Base-by-base conservation (phyloP, 2,888 invertebrate genomes). In the Steinernema carpocapsae region DNA sequence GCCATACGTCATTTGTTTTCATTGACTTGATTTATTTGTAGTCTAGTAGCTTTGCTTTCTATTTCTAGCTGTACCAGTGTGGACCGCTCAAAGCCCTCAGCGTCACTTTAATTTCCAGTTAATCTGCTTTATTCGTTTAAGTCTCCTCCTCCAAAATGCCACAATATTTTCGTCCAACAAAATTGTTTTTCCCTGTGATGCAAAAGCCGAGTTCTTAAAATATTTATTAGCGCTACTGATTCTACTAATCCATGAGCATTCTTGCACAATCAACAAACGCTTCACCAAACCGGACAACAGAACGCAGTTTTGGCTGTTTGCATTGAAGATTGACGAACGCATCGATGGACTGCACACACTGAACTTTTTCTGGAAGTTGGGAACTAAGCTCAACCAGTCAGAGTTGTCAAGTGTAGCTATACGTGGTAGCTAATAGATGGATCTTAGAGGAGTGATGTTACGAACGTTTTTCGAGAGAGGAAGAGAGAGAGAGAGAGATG, bases 141-240 rank as follows among this genome's bases (percentile, higher is more conserved):
- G n/a, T n/a, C n/a, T n/a, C n/a, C n/a, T n/a, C n/a, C n/a, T n/a
- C n/a, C n/a, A n/a, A n/a, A n/a, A n/a, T n/a, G n/a, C n/a, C n/a
- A n/a, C n/a, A n/a, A n/a, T n/a, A n/a, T n/a, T n/a, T n/a, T n/a
- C n/a, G n/a, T n/a, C n/a, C n/a, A n/a, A n/a, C n/a, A n/a, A n/a
- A n/a, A n/a, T n/a, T n/a, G n/a, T n/a, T n/a, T n/a, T n/a, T n/a
- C n/a, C n/a, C n/a, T n/a, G n/a, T n/a, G n/a, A n/a, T n/a, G n/a
- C n/a, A n/a, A n/a, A n/a, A n/a, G n/a, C n/a, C n/a, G n/a, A n/a
- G n/a, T n/a, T n/a, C 37, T 64, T 64, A 64, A 64, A 64, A 32
- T 64, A 64, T 64, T 64, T 64, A 64, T 64, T 64, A 64, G 29
- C 19, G 64, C 64, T 64, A 64, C 64, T 64, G 26, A 37, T 29